Conservation (phyloP, 1,140 invertebrate genomes). For the Halictus rubicundus region DNA sequence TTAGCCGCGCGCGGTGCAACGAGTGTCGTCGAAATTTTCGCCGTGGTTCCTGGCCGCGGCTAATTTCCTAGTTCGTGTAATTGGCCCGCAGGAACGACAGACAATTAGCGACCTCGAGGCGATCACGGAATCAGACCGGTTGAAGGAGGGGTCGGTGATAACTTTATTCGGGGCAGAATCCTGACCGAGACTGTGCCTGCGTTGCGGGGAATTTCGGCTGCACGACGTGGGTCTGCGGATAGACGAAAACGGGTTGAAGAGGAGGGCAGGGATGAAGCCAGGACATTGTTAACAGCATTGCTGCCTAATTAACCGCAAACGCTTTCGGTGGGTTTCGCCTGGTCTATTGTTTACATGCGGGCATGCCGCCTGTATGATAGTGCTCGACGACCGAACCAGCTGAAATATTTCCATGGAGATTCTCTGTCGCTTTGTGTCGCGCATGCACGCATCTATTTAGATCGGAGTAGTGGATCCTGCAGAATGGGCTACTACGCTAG, state of each 20-base stretch:
- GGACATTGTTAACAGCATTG: slow-evolving; percentile 72
- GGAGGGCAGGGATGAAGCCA: slow-evolving; percentile 35
- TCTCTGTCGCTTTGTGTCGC: slow-evolving; percentile 55
- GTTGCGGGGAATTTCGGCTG: slow-evolving; percentile 45
- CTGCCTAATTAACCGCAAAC: slow-evolving; percentile 73
- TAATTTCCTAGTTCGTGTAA: slow-evolving; percentile 40
- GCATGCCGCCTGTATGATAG: slow-evolving; percentile 60
- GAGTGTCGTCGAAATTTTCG: slow-evolving; percentile 27
- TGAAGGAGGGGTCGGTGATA: not conserved
- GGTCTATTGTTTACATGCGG: slow-evolving; percentile 70
- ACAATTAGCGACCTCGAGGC: slow-evolving; percentile 39
- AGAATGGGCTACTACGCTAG: slow-evolving; percentile 1
- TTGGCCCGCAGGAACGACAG: slow-evolving; percentile 26
- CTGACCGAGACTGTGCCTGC: slow-evolving; percentile 14
- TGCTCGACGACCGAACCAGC: slow-evolving; percentile 62
- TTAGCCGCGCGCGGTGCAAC: not conserved
- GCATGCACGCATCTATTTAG: slow-evolving; percentile 19
- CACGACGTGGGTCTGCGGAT: slow-evolving; percentile 36
- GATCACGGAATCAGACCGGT: slow-evolving; percentile 26
- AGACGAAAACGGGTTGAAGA: slow-evolving; percentile 33
- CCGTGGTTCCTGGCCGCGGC: not conserved
- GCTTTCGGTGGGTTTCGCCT: slow-evolving; percentile 67
- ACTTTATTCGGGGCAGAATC: slow-evolving; percentile 48
- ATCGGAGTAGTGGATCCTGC: slow-evolving; percentile 13
- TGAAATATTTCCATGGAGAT: slow-evolving; percentile 68